These are phyloP conservation scores for Metridium senile DNA, from an alignment of 92 coral and sea anemone species.

Conservation along the genomic window DNA sequence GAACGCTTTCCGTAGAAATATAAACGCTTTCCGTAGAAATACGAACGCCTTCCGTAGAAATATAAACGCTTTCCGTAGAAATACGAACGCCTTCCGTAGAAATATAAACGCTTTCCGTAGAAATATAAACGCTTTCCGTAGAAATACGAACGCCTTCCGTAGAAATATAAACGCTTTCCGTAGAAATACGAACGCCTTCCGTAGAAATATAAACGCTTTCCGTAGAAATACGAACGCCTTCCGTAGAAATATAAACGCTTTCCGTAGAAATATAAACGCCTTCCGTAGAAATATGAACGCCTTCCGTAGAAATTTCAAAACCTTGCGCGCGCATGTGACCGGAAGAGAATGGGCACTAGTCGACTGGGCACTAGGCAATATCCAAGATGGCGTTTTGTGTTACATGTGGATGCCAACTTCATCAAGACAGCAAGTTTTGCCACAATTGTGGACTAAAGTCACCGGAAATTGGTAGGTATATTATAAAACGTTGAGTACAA, in stretches of 20 bases:
- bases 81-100: not conserved
- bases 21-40: not conserved
- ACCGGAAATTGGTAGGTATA: not conserved
- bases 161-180: not conserved
- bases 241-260: not conserved
- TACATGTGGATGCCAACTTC: not conserved
- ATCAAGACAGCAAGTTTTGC: not conserved
- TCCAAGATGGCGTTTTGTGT: not conserved
- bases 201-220: not conserved
- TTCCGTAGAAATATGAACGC: not conserved
- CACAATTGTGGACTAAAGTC: not conserved
- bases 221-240: not conserved
- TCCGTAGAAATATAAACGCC: not conserved
- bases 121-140: not conserved
- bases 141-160: not conserved
- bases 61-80: not conserved
- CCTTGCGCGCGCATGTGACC: not conserved
- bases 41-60: not conserved
- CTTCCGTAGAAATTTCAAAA: not conserved
- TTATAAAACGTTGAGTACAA: not conserved
- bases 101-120: not conserved
- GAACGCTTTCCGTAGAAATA: not conserved
- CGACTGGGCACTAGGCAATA: not conserved
- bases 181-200: not conserved
- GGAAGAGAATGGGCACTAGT: not conserved